Evolutionary conservation across 2,888 invertebrate species (phyloP).

Genomic region (Lomographa bimaculata): DNA sequence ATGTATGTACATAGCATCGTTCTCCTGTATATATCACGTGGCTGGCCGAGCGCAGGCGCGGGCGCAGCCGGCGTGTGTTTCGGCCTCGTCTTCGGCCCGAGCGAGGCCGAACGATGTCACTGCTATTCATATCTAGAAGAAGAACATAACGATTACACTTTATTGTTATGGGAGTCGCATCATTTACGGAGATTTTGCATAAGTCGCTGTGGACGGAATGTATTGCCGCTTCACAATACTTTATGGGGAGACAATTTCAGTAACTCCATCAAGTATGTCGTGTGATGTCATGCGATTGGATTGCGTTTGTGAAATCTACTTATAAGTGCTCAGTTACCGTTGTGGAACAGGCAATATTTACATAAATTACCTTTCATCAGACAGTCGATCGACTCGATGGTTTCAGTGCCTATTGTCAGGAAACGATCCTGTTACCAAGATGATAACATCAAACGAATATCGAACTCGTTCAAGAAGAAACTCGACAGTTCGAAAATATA

Average conservation of each 20-base stretch:
- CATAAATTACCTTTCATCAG: not conserved
- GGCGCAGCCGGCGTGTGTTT: constrained; percentile 27
- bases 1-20: constrained; percentile 80
- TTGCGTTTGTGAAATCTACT: constrained; percentile 5
- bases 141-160: constrained; percentile 30
- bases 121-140: constrained; percentile 75
- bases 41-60: constrained; percentile 33
- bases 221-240: constrained; percentile 10
- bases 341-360: not conserved
- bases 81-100: constrained; percentile 27
- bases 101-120: constrained; percentile 60
- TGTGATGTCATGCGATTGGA: constrained; percentile 13
- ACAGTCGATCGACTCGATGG: too few species aligned
- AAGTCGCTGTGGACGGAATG: constrained; percentile 5
- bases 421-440: too few species aligned
- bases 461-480: too few species aligned
- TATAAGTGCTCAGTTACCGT: not conserved
- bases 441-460: too few species aligned
- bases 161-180: constrained; percentile 22
- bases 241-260: constrained; percentile 10
- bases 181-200: constrained; percentile 11
- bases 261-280: constrained; percentile 3
- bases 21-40: constrained; percentile 73
- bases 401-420: too few species aligned
- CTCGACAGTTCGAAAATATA: too few species aligned